Evolutionary conservation across 1,140 invertebrate species (phyloP), one percentile per base, ranked within the genome.

Genomic region (Drosophila auraria): DNA sequence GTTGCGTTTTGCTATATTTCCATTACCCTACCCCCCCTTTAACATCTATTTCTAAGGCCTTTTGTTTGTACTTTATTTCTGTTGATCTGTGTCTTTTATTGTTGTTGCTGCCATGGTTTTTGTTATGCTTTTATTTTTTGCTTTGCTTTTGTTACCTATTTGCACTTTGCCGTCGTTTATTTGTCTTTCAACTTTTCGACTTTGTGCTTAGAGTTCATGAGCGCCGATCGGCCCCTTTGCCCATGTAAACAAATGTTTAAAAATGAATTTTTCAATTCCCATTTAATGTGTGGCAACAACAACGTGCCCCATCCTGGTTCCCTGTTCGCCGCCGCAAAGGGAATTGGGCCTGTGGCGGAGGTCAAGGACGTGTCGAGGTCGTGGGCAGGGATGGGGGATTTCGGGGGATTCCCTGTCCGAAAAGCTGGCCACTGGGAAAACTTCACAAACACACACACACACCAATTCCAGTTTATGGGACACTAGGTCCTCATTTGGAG

Each of bases 111-210:
- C 45, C 44, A 9, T 17, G 9, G 44, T 36, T 36, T 42, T 82
- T 71, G 60, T 42, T 53, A 5, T 62, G 25, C 0, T 17, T 23
- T 50, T 25, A 33, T 12, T 25, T 33, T 23, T 33, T 58, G 12
- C 51, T 38, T 33, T 61, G 50, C 15, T 40, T 62, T 63, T 81
- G 70, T 87, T 77, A 72, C 71, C 83, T 82, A 87, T 87, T 87
- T 82, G 64, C 83, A 82, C 70, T 71, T 82, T 62, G 80, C 45
- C 82, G 79, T 56, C 82, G 83, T 66, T 71, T 87, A 87, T 87
- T 87, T 87, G 86, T 83, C 83, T 87, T 87, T 87, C 68, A 87
- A 87, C 83, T 87, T 87, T 87, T 82, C 76, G 80, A 87, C 71
- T 87, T 87, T 87, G 72, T 64, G 83, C 80, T 66, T 69, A 80